Evolutionary conservation across 2,888 invertebrate genomes (phyloP).

Genomic region (Girardia tigrina): DNA sequence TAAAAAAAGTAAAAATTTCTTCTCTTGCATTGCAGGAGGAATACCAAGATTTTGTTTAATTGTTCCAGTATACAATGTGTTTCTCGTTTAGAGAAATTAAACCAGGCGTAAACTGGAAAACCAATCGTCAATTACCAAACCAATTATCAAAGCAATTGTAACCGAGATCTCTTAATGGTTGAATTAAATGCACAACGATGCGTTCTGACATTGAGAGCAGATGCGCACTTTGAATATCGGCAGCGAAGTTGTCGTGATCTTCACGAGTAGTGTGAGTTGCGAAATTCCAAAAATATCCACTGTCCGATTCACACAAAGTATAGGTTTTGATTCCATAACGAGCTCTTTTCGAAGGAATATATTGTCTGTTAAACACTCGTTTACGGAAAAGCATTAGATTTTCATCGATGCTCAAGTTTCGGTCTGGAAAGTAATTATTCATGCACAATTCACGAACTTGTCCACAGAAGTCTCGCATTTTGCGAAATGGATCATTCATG

Average conservation of each 20-base stretch:
- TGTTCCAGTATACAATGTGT: conserved; percentile 26
- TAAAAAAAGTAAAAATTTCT: too few relatives aligned
- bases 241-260: neutral
- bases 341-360: conserved; percentile 21
- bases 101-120: neutral
- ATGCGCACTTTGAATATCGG: neutral
- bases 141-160: too few relatives aligned
- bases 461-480: too few relatives aligned
- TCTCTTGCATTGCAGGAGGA: too few relatives aligned
- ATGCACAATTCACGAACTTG: too few relatives aligned
- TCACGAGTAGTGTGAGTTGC: neutral
- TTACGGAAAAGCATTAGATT: too few relatives aligned
- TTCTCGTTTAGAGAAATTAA: neutral
- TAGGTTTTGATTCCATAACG: neutral
- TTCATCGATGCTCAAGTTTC: too few relatives aligned
- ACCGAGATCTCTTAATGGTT: too few relatives aligned
- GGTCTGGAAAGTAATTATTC: too few relatives aligned
- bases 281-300: neutral
- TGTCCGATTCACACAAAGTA: neutral
- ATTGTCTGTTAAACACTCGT: too few relatives aligned
- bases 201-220: neutral
- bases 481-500: too few relatives aligned
- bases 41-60: neutral
- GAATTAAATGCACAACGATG: conserved; percentile 25
- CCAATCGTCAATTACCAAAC: neutral